Evolutionary conservation across 2,797 vertebrate species (phyloP).

Genomic region (Cynopterus sphinx): DNA sequence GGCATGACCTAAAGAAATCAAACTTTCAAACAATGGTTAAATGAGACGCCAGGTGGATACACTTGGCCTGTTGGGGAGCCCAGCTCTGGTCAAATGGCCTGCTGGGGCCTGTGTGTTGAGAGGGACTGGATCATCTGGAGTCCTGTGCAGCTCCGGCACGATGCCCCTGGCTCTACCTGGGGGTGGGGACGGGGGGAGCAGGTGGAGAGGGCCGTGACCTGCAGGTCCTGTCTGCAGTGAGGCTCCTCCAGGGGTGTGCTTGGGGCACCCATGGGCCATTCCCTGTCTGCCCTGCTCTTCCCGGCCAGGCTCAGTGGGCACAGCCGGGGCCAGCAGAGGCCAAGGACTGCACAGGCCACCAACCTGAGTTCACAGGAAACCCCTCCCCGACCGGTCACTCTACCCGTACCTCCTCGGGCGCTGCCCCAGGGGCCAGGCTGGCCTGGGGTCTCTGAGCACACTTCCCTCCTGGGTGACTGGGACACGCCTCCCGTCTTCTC

Average conservation of each 20-base stretch:
- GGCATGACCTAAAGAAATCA: not conserved
- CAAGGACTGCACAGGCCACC: not conserved
- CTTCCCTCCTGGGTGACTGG: not conserved
- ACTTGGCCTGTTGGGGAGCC: not conserved
- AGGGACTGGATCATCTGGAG: not conserved
- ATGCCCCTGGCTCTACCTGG: not conserved
- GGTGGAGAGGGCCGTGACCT: not conserved
- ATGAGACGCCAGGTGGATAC: not conserved
- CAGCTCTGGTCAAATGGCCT: not conserved
- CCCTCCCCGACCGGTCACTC: rapidly evolving
- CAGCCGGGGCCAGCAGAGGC: not conserved
- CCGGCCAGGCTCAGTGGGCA: not conserved
- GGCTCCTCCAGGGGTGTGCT: not conserved
- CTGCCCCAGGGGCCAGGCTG: not conserved
- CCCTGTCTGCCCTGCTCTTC: not conserved
- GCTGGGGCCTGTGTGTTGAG: rapidly evolving
- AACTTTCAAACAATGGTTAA: not conserved
- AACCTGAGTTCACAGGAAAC: not conserved
- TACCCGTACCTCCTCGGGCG: not conserved
- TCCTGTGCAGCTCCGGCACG: not conserved
- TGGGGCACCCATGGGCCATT: not conserved
- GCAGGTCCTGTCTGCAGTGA: not conserved
- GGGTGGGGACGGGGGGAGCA: too few relatives aligned
- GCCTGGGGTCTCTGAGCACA: not conserved
- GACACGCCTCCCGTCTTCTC: not conserved